Conservation (phyloP, 30 jellyfish, hydroid and myxozoan species). For the Hydractinia symbiolongicarpus region DNA sequence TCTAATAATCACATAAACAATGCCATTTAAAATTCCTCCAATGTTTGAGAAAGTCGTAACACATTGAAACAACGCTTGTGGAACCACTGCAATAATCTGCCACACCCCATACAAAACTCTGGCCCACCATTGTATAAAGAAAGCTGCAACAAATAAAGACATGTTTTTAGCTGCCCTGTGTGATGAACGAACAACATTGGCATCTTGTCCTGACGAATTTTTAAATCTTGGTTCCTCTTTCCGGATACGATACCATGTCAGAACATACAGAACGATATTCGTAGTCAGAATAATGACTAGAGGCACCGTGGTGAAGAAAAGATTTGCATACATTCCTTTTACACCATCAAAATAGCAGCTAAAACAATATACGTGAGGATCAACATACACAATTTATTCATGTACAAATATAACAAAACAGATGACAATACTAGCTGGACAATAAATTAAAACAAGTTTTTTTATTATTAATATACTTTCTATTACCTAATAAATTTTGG, state of each 20-base stretch:
- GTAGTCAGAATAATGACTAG: background rate
- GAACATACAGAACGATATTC: background rate
- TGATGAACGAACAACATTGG: background rate
- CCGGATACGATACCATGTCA: background rate
- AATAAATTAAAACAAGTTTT: too few species aligned
- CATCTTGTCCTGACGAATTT: background rate
- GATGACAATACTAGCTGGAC: too few species aligned
- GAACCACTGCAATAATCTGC: background rate
- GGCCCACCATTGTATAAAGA: constrained; percentile 20
- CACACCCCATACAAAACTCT: constrained; percentile 19
- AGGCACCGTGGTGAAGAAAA: background rate
- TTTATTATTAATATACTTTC: too few species aligned
- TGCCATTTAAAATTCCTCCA: constrained; percentile 21
- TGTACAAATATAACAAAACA: too few species aligned
- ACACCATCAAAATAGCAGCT: constrained; percentile 17
- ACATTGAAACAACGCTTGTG: constrained; percentile 10
- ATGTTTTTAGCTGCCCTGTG: background rate
- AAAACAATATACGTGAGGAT: background rate
- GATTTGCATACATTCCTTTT: background rate
- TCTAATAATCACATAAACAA: constrained; percentile 5
- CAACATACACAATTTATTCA: background rate
- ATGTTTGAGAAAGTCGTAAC: constrained; percentile 18
- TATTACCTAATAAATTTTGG: too few species aligned
- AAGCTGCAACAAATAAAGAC: constrained; percentile 14
- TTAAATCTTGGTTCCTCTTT: background rate